Evolutionary conservation across 2,113 vertebrate species (phyloP).

Genomic region (Periophthalmodon schlosseri): DNA sequence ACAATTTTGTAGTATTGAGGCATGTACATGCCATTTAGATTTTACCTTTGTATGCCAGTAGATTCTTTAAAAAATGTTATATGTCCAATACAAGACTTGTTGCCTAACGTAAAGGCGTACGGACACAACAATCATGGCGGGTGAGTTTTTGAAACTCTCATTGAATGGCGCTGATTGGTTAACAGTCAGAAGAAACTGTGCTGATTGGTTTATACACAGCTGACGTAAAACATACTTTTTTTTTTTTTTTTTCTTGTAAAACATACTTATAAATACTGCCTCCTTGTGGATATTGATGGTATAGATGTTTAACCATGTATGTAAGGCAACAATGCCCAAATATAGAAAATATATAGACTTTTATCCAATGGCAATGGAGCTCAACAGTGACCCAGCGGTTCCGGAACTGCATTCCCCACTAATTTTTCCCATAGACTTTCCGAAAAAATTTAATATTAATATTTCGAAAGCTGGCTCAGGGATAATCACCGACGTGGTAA

Average conservation of each 20-base stretch:
- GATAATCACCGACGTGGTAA: too few relatives aligned
- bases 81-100: not conserved
- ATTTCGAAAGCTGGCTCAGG: too few relatives aligned
- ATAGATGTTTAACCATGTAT: not conserved
- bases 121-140: conserved; percentile 55
- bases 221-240: not conserved
- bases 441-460: too few relatives aligned
- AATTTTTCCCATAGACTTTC: too few relatives aligned
- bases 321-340: too few relatives aligned
- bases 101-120: not conserved
- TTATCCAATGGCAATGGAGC: too few relatives aligned
- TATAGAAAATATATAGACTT: too few relatives aligned
- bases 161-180: conserved; percentile 51
- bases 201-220: conserved; percentile 54
- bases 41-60: conserved; percentile 19
- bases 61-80: not conserved
- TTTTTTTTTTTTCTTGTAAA: not conserved
- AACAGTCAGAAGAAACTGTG: fast-evolving
- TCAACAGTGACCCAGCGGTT: too few relatives aligned
- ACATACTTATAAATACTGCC: not conserved
- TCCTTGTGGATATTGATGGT: not conserved
- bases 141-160: conserved; percentile 60
- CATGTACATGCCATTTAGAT: not conserved
- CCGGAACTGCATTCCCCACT: too few relatives aligned
- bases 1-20: too few relatives aligned